These are phyloP conservation scores for Acanthosepion esculentum DNA, from an alignment of 2,888 invertebrate species.

Conservation along the genomic window DNA sequence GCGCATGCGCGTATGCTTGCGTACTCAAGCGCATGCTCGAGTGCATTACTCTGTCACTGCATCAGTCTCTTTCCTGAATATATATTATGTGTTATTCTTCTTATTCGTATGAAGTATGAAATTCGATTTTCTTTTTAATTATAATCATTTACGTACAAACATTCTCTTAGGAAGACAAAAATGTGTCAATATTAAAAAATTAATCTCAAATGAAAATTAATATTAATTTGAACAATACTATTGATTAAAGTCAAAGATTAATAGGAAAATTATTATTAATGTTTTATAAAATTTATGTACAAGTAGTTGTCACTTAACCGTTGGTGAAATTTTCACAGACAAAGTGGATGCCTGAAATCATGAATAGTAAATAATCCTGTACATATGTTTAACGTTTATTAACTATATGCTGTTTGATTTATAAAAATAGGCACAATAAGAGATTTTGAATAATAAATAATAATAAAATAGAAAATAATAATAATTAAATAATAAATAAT, in stretches of 20 bases:
- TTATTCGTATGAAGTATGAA: background rate
- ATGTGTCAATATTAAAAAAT: background rate
- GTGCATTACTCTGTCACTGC: background rate
- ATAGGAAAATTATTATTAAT: background rate
- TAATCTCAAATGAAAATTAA: background rate
- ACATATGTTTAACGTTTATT: too few species aligned
- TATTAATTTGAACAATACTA: background rate
- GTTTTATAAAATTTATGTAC: background rate
- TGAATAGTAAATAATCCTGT: too few species aligned
- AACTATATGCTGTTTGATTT: too few species aligned
- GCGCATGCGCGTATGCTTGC: background rate
- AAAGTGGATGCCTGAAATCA: too few species aligned
- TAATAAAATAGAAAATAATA: too few species aligned
- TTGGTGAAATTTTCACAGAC: too few species aligned
- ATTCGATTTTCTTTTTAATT: background rate
- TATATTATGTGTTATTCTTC: background rate
- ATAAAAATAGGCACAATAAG: too few species aligned
- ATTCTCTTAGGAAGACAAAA: background rate
- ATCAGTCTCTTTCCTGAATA: background rate
- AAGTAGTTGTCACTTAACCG: too few species aligned
- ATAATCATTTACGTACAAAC: too few species aligned
- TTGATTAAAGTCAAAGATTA: background rate
- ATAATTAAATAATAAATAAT: too few species aligned
- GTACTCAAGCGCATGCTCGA: background rate
- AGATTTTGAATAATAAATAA: too few species aligned